Percentiles rank a stretch among this genome's conserved stretches.
Conservation (phyloP, 2,888 invertebrate genomes). For the Pharmacophagus antenor region DNA sequence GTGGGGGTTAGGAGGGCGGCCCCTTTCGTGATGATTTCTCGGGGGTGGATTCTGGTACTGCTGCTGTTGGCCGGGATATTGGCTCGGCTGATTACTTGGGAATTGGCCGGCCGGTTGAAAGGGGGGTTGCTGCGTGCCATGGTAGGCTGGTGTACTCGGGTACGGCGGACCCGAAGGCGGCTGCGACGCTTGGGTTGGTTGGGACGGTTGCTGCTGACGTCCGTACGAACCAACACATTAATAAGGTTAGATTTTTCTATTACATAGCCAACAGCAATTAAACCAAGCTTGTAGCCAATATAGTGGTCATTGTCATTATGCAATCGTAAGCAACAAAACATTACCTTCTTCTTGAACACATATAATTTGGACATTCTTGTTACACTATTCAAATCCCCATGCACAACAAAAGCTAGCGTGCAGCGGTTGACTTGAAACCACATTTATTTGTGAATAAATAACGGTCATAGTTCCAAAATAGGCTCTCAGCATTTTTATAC, state of each 20-base stretch:
- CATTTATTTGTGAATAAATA: constrained; percentile 59
- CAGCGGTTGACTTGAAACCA: constrained; percentile 74
- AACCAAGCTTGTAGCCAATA: constrained; percentile 74
- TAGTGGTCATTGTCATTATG: constrained; percentile 60
- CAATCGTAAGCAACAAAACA: constrained; percentile 71
- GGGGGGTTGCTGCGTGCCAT: constrained; percentile 80
- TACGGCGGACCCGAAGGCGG: constrained; percentile 76
- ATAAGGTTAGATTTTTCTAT: constrained; percentile 81
- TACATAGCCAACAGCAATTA: constrained; percentile 75
- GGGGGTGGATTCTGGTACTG: constrained; percentile 74
- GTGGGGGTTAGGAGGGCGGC: constrained; percentile 77
- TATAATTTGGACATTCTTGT: constrained; percentile 72
- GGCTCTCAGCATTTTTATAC: constrained; percentile 49
- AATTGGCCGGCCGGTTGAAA: constrained; percentile 76
- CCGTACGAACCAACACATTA: constrained; percentile 82
- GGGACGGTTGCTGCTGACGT: constrained; percentile 82
- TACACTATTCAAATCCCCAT: constrained; percentile 76
- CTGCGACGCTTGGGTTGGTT: constrained; percentile 78
- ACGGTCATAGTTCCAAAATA: constrained; percentile 55
- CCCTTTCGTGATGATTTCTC: constrained; percentile 77
- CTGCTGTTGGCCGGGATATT: constrained; percentile 66
- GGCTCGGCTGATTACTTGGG: constrained; percentile 71
- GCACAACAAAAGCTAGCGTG: constrained; percentile 81
- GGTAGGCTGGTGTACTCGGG: constrained; percentile 78
- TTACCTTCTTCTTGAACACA: constrained; percentile 70